phyloP scores from a whole-genome alignment of 2,888 invertebrate genomes.

The Pristionchus exspectatus region DNA sequence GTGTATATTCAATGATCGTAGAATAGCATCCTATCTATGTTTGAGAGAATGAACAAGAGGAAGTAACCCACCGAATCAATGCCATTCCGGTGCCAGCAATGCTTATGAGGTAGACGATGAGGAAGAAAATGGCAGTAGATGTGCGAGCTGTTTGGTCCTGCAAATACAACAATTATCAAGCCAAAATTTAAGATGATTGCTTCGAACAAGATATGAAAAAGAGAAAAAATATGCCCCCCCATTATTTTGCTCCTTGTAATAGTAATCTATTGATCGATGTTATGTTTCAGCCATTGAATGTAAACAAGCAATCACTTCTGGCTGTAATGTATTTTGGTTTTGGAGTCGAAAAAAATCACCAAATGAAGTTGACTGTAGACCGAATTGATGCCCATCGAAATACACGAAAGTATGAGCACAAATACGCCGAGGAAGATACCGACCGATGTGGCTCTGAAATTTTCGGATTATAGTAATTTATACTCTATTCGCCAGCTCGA shows the following conservation, averaged over 20 bases:
- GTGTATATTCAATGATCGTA: too few species aligned
- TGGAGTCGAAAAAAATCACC: neutral
- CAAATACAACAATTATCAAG: neutral
- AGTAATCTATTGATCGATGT: too few species aligned
- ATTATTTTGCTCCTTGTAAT: too few species aligned
- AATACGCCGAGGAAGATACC: conserved; percentile 77
- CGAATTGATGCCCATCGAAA: conserved; percentile 76
- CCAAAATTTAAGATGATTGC: neutral
- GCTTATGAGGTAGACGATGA: conserved; percentile 24
- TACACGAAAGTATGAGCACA: conserved; percentile 73
- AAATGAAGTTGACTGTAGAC: conserved; percentile 67
- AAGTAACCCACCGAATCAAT: neutral
- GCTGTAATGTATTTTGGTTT: too few species aligned
- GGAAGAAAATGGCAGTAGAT: conserved; percentile 25
- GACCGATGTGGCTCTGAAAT: conserved; percentile 70
- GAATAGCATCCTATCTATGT: neutral
- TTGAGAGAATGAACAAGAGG: neutral
- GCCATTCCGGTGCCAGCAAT: neutral
- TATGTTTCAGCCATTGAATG: neutral
- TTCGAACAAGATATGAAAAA: too few species aligned
- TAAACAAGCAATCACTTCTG: too few species aligned
- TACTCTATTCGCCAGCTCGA: too few species aligned
- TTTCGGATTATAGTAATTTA: neutral
- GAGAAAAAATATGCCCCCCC: too few species aligned
- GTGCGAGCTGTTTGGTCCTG: conserved; percentile 33